Percentiles rank a stretch among this genome's conserved stretches.
phyloP scores from a whole-genome alignment of 2,797 vertebrate species.

The Melanotaenia trifasciata region DNA sequence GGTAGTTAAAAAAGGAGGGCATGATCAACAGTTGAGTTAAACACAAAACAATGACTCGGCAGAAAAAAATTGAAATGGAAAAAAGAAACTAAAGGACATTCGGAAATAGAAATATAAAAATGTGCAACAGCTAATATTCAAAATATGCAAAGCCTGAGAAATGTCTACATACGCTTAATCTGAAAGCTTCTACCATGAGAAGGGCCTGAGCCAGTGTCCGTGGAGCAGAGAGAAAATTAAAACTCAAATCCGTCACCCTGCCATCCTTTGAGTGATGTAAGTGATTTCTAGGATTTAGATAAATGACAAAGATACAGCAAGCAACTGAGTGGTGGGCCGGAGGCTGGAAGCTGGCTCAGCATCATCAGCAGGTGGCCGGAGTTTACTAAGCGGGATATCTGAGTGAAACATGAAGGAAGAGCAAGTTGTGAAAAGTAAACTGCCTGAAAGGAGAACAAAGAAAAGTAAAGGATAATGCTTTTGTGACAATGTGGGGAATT shows the following conservation, averaged over 20 bases:
- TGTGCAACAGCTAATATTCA: conserved; percentile 39
- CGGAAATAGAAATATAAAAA: conserved; percentile 38
- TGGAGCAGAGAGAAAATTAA: conserved; percentile 60
- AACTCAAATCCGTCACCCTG: conserved; percentile 60
- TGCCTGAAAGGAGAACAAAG: conserved; percentile 8
- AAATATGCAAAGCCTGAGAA: conserved; percentile 51
- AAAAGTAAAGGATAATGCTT: neutral
- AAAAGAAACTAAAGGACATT: neutral
- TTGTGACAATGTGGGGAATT: neutral
- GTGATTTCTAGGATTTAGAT: conserved; percentile 79
- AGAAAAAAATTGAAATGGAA: too few relatives aligned
- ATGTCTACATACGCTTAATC: conserved; percentile 63
- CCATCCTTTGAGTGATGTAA: conserved; percentile 55
- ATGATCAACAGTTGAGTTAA: too few relatives aligned
- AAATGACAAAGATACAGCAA: conserved; percentile 67
- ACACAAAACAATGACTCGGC: too few relatives aligned
- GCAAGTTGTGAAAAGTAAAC: conserved; percentile 19
- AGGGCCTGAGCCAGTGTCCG: conserved; percentile 34
- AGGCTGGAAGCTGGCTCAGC: conserved; percentile 47
- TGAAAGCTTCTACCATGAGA: conserved; percentile 46
- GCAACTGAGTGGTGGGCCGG: conserved; percentile 37
- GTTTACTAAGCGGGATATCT: conserved; percentile 41
- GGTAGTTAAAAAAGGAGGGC: too few relatives aligned
- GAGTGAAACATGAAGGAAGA: conserved; percentile 26
- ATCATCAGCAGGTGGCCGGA: conserved; percentile 50